phyloP scores from a whole-genome alignment of 2,888 invertebrate genomes.

The Orchestes rusci region DNA sequence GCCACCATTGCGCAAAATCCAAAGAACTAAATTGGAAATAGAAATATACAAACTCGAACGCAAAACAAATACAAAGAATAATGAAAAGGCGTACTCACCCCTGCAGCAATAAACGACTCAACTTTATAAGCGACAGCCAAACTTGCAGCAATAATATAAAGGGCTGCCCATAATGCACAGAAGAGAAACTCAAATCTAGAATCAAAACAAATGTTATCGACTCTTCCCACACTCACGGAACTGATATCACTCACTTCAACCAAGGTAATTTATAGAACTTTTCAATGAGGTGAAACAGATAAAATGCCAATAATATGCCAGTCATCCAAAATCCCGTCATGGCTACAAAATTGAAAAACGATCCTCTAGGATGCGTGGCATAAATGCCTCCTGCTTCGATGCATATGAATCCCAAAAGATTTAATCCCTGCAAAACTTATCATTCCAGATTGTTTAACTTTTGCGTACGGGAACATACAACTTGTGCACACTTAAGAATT shows the following conservation, averaged over 20 bases:
- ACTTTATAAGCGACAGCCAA: slow-evolving; percentile 56
- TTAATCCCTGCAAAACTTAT: slow-evolving; percentile 48
- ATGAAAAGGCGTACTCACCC: too few relatives aligned
- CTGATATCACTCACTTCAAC: slow-evolving; percentile 52
- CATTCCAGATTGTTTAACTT: neutral
- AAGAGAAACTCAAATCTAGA: slow-evolving; percentile 62
- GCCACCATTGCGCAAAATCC: slow-evolving; percentile 74
- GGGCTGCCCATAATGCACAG: slow-evolving; percentile 64
- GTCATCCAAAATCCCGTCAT: slow-evolving; percentile 85
- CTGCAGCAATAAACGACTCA: slow-evolving; percentile 60
- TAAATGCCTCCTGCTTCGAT: slow-evolving; percentile 49
- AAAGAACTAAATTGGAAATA: slow-evolving; percentile 62
- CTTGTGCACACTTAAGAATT: slow-evolving; percentile 65
- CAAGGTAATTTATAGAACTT: slow-evolving; percentile 80
- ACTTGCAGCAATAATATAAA: slow-evolving; percentile 69
- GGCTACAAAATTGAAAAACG: slow-evolving; percentile 71
- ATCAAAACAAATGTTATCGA: neutral
- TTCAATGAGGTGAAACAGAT: slow-evolving; percentile 81
- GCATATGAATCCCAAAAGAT: slow-evolving; percentile 74
- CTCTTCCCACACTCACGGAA: neutral
- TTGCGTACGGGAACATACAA: slow-evolving; percentile 69
- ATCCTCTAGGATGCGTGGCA: slow-evolving; percentile 50
- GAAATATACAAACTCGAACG: neutral
- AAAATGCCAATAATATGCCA: slow-evolving; percentile 67
- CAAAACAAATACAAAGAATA: neutral